Conservation (phyloP, 1,140 invertebrate species). For the Antheraea mylitta region DNA sequence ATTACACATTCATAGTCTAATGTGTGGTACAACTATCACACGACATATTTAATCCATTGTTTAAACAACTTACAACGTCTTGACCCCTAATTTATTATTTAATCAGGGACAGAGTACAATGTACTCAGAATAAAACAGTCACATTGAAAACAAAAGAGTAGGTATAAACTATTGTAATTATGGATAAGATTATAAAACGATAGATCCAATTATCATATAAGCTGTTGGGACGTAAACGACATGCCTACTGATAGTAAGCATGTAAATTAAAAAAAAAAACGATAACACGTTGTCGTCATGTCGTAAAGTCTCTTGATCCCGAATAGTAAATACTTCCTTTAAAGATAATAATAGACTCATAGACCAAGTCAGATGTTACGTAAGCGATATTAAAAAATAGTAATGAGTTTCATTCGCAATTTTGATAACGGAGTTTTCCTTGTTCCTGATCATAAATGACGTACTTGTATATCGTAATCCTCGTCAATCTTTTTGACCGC, state of each 20-base stretch:
- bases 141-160: not conserved
- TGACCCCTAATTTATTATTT: too few species aligned
- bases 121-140: not conserved
- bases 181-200: conserved; percentile 6
- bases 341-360: conserved; percentile 1
- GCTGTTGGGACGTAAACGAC: conserved; percentile 12
- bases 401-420: not conserved
- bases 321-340: conserved; percentile 5
- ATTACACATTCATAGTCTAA: too few species aligned
- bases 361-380: conserved; percentile 5
- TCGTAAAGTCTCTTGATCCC: not conserved
- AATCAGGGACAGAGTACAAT: not conserved
- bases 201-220: not conserved
- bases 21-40: too few species aligned
- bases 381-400: not conserved
- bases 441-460: not conserved
- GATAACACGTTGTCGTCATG: conserved; percentile 6
- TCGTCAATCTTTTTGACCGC: too few species aligned
- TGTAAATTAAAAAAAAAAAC: not conserved
- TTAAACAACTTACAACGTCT: too few species aligned
- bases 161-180: not conserved
- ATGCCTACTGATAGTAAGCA: conserved; percentile 13
- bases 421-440: not conserved
- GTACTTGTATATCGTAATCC: not conserved
- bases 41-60: too few species aligned